phyloP scores from a whole-genome alignment of 2,888 invertebrate genomes.

The Paralinhomoeus sp. region DNA sequence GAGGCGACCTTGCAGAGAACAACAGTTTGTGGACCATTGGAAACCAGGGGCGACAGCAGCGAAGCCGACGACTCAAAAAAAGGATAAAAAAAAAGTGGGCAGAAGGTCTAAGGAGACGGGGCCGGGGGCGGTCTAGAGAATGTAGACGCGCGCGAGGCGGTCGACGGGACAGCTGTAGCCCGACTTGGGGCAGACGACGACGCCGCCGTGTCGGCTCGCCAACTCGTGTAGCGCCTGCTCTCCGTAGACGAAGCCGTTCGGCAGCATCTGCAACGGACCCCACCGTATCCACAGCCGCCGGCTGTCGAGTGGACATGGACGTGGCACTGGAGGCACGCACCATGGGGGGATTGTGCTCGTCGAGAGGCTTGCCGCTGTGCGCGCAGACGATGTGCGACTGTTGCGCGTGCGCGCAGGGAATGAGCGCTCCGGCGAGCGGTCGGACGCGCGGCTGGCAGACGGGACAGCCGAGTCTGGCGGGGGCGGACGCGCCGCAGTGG shows the following conservation, averaged over 20 bases:
- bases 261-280: too few species aligned
- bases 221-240: constrained; percentile 56
- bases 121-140: too few species aligned
- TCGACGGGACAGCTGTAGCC: constrained; percentile 69
- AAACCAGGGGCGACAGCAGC: too few species aligned
- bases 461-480: constrained; percentile 10
- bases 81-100: too few species aligned
- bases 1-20: too few species aligned
- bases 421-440: constrained; percentile 47
- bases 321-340: too few species aligned
- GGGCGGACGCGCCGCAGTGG: constrained; percentile 15
- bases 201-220: constrained; percentile 68
- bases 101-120: too few species aligned
- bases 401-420: constrained; percentile 78
- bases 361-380: constrained; percentile 65
- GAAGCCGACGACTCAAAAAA: too few species aligned
- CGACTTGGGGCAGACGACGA: constrained; percentile 75
- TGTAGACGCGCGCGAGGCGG: constrained; percentile 83
- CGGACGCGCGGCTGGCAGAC: constrained; percentile 37
- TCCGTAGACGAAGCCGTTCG: constrained; percentile 64
- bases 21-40: too few species aligned
- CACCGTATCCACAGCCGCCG: too few species aligned
- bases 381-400: constrained; percentile 54
- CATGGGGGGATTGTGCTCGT: constrained; percentile 80
- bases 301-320: too few species aligned